These are phyloP conservation scores for Erpetoichthys calabaricus DNA, from an alignment of 2,797 vertebrate species.

Conservation along the genomic window DNA sequence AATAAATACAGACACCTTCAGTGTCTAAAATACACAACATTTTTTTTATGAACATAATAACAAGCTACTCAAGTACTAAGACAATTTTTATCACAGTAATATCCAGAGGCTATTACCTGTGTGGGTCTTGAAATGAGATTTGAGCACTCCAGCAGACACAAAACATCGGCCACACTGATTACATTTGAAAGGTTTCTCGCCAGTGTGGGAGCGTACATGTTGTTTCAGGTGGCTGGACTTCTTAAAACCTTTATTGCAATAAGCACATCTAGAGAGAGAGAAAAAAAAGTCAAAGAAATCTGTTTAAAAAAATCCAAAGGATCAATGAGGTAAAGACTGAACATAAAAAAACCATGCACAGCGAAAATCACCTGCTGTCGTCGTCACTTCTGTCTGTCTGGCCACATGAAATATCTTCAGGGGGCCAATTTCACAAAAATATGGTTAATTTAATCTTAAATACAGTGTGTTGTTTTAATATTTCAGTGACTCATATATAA, in stretches of 20 bases:
- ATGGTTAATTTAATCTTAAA: too few species aligned
- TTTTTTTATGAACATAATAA: neutral
- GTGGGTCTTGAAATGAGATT: constrained; percentile 92
- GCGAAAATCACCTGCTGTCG: too few species aligned
- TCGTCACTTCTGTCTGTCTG: too few species aligned
- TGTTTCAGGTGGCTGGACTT: constrained; percentile 97
- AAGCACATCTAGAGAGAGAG: constrained; percentile 49
- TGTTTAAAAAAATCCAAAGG: too few species aligned
- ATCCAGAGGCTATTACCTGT: constrained; percentile 55
- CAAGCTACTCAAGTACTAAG: neutral
- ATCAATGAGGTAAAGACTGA: too few species aligned
- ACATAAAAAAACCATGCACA: too few species aligned
- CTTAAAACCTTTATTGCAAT: constrained; percentile 90
- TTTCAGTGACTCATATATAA: too few species aligned
- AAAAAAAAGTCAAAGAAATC: too few species aligned
- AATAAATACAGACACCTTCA: neutral
- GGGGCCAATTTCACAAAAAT: too few species aligned
- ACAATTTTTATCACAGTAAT: neutral
- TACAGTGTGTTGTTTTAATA: too few species aligned
- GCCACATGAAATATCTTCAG: too few species aligned
- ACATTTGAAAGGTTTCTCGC: constrained; percentile 89
- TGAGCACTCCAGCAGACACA: constrained; percentile 88
- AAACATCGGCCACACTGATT: constrained; percentile 82
- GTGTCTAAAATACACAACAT: too few species aligned
- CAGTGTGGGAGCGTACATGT: constrained; percentile 88